phyloP scores from a whole-genome alignment of 2,113 vertebrate genomes.

The Pelvicachromis taeniatus region DNA sequence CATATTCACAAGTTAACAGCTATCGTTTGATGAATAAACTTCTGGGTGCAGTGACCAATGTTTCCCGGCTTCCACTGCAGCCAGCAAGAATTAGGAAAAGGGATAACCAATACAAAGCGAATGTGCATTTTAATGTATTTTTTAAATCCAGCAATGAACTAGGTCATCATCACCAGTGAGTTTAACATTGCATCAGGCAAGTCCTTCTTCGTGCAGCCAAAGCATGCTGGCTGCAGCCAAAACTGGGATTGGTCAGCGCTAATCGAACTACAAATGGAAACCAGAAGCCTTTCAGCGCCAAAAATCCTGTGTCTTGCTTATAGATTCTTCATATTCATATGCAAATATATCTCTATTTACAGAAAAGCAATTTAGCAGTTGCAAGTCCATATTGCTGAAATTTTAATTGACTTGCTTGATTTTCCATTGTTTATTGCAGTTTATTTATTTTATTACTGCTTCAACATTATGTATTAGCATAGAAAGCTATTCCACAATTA shows the following conservation, averaged over 20 bases:
- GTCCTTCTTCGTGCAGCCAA: neutral
- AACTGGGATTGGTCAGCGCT: neutral
- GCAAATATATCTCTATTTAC: neutral
- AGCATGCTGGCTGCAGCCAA: neutral
- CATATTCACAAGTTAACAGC: neutral
- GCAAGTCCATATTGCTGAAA: neutral
- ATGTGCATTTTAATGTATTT: neutral
- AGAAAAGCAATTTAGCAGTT: neutral
- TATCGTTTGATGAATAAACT: neutral
- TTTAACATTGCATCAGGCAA: neutral
- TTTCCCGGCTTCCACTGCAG: neutral
- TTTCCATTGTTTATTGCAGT: neutral
- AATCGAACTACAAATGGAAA: neutral
- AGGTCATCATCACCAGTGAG: neutral
- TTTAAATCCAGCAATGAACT: neutral
- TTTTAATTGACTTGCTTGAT: neutral
- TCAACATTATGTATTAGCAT: neutral
- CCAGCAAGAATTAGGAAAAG: neutral
- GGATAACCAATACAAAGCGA: neutral
- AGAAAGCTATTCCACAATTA: neutral
- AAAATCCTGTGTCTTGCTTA: neutral
- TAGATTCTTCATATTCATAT: neutral
- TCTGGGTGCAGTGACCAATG: neutral
- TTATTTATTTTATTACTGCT: neutral
- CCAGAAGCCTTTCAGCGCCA: neutral